Percentiles rank a stretch among this genome's conserved stretches.
Conservation (phyloP, 2,797 vertebrate species). For the Squalus acanthias region DNA sequence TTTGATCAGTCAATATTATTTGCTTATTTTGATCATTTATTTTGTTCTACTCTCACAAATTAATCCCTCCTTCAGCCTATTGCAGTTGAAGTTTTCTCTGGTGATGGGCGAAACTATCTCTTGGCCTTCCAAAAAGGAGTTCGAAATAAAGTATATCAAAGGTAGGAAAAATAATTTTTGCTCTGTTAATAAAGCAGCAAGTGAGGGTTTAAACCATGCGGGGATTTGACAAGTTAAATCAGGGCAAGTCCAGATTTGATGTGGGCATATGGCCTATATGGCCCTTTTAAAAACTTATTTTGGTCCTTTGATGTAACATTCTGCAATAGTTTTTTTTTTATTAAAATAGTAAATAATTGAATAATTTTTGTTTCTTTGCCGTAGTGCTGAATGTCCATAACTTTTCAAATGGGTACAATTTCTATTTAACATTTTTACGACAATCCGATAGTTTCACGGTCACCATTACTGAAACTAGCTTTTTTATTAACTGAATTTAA, state of each 20-base stretch:
- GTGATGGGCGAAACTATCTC: constrained; percentile 91
- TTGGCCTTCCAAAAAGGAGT: constrained; percentile 94
- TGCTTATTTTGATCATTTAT: constrained; percentile 39
- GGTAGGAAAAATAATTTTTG: constrained; percentile 57
- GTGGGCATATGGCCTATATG: not conserved
- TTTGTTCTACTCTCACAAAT: constrained; percentile 1
- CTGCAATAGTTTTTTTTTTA: not conserved
- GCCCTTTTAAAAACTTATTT: not conserved
- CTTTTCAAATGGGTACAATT: not conserved
- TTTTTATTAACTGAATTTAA: too few relatives aligned
- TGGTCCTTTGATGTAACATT: not conserved
- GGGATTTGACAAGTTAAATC: not conserved
- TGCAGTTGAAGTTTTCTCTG: constrained; percentile 95
- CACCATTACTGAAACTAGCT: too few relatives aligned
- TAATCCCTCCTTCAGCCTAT: constrained; percentile 70
- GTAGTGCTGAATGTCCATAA: not conserved
- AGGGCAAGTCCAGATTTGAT: not conserved
- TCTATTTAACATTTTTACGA: not conserved
- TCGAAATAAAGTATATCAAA: constrained; percentile 98
- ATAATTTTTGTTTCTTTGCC: not conserved
- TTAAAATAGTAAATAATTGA: not conserved
- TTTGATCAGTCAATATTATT: rapidly evolving
- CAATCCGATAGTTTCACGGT: too few relatives aligned
- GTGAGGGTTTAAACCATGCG: not conserved
- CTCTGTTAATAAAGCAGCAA: not conserved